A percentile compares a stretch with the other conserved stretches of the same genome.
These are phyloP conservation scores for Stramonita haemastoma DNA, from an alignment of 2,888 invertebrate species.

Conservation along the genomic window DNA sequence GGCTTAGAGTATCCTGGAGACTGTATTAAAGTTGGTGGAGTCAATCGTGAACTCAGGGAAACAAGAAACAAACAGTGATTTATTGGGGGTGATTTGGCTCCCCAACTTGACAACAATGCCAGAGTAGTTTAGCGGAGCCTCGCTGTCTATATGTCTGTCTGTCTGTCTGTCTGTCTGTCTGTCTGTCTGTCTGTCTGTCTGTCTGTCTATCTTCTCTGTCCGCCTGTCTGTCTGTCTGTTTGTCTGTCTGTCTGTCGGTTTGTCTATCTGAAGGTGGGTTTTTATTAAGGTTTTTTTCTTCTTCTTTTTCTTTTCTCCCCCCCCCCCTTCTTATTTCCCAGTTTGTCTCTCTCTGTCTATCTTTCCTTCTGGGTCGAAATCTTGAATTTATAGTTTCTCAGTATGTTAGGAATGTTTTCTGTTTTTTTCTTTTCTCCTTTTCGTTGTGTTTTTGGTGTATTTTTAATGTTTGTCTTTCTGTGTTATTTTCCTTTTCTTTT, in stretches of 20 bases:
- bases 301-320: neutral
- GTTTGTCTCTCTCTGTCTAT: neutral
- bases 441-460: neutral
- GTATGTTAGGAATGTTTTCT: neutral
- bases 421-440: neutral
- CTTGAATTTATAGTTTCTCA: neutral
- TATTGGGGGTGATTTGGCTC: slow-evolving; percentile 11
- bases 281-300: neutral
- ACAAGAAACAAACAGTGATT: neutral
- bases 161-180: neutral
- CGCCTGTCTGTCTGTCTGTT: neutral
- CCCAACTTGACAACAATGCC: neutral
- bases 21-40: no score
- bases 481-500: neutral
- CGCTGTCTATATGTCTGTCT: neutral
- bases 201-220: neutral
- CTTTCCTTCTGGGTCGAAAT: neutral
- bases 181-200: neutral
- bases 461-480: neutral
- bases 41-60: no score
- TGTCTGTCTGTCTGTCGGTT: neutral
- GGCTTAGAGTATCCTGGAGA: no score
- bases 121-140: neutral
- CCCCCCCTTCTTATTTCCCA: neutral
- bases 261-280: neutral